Evolutionary conservation across 2,113 vertebrate genomes (phyloP), one percentile per base, ranked within the genome.

Genomic region (Actenoides lindsayi): DNA sequence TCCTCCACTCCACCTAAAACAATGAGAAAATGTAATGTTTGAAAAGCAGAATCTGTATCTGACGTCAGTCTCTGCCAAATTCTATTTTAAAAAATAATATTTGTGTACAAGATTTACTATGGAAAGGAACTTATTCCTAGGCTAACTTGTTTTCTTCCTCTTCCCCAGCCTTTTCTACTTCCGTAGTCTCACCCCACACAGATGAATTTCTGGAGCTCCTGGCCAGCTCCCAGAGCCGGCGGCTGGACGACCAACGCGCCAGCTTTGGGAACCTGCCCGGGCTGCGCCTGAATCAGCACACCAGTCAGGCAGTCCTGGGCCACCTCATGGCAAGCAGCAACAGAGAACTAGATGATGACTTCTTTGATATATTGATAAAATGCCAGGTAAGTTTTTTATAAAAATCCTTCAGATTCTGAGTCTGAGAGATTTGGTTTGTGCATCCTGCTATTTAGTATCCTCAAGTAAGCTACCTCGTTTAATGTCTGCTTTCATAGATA

Each of bases 331-430:
- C 98, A 14, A 98, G 89, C 25, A 98, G 92, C 96, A 98, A 35
- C 89, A 93, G 97, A 1, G 99, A 99, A 46, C 98, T 99, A 1
- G 99, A 99, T 1, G 99, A 99, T 1, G 97, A 99, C 97, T 99
- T 99, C 98, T 99, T 99, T 14, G 99, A 99, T 48, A 99, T 98
- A 97, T 87, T 99, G 3, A 91, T 99, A 35, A 99, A 99, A 97
- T 99, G 99, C 96, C 99, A 99, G 97, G 99, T 99, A 17, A 20
- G 95, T 3, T 10, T 30, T 15, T 4, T 5, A 11, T n/a, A 16
- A 24, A 44, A 30, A 13, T 2, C 14, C 21, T 64, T 35, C 48
- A 25, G 31, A 33, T 27, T 6, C 33, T 17, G 25, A 33, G 37
- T 3, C 35, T 13, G 30, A 23, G 15, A 15, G 13, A 2, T 35